These are phyloP conservation scores for Hypothenemus hampei DNA, from an alignment of 1,140 invertebrate species.

Conservation along the genomic window DNA sequence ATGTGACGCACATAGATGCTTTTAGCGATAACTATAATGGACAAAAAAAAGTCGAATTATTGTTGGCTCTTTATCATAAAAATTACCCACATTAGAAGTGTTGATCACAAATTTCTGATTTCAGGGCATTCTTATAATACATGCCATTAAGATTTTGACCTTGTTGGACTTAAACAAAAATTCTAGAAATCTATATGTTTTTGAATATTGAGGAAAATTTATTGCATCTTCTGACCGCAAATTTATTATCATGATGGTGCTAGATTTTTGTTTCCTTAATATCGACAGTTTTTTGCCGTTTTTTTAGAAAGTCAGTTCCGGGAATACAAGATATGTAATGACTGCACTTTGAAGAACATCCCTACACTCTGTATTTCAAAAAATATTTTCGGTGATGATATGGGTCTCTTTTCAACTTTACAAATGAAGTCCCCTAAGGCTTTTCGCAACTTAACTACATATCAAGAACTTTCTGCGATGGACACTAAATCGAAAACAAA, in stretches of 20 bases:
- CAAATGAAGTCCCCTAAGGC: no score
- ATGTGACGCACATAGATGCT: constrained; percentile 4
- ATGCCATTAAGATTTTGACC: constrained; percentile 4
- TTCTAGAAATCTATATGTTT: not conserved
- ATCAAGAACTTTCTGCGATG: not conserved
- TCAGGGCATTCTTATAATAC: not conserved
- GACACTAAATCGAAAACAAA: no score
- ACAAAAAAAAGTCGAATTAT: constrained; percentile 6
- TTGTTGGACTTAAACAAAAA: not conserved
- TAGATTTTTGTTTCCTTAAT: no score
- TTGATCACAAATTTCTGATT: constrained; percentile 4
- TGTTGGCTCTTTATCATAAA: constrained; percentile 5
- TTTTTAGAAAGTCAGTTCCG: constrained; percentile 5
- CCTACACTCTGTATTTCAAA: constrained; percentile 3
- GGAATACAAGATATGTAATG: constrained; percentile 4
- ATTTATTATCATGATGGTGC: not conserved
- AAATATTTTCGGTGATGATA: not conserved
- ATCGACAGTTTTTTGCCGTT: not conserved
- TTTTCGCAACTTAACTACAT: not conserved
- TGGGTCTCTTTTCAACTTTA: not conserved
- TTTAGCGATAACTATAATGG: constrained; percentile 6
- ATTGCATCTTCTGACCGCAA: not conserved
- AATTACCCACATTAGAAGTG: constrained; percentile 2
- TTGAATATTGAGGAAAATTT: not conserved
- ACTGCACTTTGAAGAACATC: not conserved